These are phyloP conservation scores for Psittacula cyanocephala DNA, from an alignment of 2,113 vertebrate species.

Conservation along the genomic window DNA sequence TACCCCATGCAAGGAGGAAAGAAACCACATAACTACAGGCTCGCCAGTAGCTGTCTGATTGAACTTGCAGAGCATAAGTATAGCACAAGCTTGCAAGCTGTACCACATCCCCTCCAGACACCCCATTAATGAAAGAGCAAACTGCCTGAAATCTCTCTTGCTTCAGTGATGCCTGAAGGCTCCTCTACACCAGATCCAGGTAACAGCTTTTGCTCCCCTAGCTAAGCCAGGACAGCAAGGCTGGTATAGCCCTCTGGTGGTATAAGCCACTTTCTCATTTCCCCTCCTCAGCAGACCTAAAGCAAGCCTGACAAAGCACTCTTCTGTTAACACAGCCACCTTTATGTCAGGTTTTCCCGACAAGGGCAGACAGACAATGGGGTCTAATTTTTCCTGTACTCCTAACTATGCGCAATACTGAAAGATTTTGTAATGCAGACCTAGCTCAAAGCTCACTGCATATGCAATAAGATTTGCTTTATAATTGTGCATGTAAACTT, in stretches of 20 bases:
- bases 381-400: background rate
- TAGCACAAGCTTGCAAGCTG: background rate
- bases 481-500: background rate
- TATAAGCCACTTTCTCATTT: background rate
- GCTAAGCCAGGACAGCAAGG: background rate
- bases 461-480: background rate
- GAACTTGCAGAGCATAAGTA: background rate
- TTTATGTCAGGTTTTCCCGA: background rate
- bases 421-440: background rate
- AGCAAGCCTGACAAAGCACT: background rate
- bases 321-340: background rate
- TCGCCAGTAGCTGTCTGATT: background rate
- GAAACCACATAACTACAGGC: background rate
- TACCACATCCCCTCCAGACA: background rate
- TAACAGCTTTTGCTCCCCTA: background rate
- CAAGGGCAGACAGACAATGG: background rate
- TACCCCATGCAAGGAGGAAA: background rate
- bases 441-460: background rate
- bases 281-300: background rate
- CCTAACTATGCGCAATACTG: background rate
- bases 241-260: constrained; percentile 15
- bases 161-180: background rate
- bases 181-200: background rate
- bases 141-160: background rate
- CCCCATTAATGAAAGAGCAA: background rate